Base-by-base conservation (phyloP, 2,888 invertebrate species). In the Cataglyphis cursor region DNA sequence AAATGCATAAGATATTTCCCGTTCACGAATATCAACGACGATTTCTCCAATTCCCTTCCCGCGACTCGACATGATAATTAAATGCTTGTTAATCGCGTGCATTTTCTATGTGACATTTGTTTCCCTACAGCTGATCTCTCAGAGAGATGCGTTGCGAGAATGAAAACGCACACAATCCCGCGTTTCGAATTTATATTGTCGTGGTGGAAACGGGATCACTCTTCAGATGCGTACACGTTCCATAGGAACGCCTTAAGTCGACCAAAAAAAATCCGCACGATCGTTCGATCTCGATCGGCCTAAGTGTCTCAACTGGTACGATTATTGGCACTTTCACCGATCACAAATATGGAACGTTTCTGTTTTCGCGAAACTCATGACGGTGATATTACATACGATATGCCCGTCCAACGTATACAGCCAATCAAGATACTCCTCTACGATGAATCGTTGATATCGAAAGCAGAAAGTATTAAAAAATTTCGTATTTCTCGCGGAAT, bases 301-400 rank as follows among this genome's bases (percentile, higher is more conserved):
- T 59, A 28, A 31, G 24, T 48, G 44, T 57, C 18, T 31, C 66
- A 28, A n/a, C n/a, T 59, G 64, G 72, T 62, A 73, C 62, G 76
- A 83, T 83, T 83, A 73, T 41, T 61, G 68, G 76, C 24, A 82
- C 88, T 88, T 88, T 88, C 88, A 89, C 88, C 88, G 62, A 85
- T 87, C 85, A 35, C 68, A 70, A 82, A 44, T 61, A 41, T 41
- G 54, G 65, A 65, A 82, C 81, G 62, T 76, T 44, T 61, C 38
- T 72, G 51, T 72, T 70, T 83, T 68, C 82, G 80, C 82, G 81
- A 51, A 41, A 61, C 64, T 76, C 66, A 81, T 66, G n/a, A 24
- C 38, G 31, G 31, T 44, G 21, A 24, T 48, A 38, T 31, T 21
- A 66, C 54, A 73, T 31, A 21, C 76, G 10, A 28, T 28, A 65